Evolutionary conservation across 2,888 invertebrate species (phyloP).

Genomic region (Rutpela maculata): DNA sequence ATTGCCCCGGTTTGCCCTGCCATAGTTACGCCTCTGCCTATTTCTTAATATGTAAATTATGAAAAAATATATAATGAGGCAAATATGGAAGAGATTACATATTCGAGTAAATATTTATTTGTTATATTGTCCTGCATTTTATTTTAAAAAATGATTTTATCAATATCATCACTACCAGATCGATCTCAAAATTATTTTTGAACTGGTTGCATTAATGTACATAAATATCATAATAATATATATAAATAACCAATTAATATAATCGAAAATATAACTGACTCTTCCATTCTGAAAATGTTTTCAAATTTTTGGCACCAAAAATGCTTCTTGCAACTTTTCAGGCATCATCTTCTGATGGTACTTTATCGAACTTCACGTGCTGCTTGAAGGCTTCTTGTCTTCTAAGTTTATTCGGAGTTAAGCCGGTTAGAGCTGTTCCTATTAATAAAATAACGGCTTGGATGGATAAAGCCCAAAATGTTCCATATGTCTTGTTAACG

Average conservation of each 20-base stretch:
- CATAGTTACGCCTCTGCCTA: too few relatives aligned
- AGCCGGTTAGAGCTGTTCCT: conserved; percentile 58
- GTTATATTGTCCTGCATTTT: too few relatives aligned
- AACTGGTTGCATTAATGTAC: too few relatives aligned
- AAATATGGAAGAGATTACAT: too few relatives aligned
- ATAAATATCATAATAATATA: background rate
- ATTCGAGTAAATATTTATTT: too few relatives aligned
- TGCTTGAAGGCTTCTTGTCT: conserved; percentile 62
- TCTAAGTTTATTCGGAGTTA: conserved; percentile 60
- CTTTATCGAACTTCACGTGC: conserved; percentile 41
- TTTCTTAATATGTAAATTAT: too few relatives aligned
- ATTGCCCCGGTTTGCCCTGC: too few relatives aligned
- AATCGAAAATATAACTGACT: background rate
- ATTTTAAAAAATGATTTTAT: too few relatives aligned
- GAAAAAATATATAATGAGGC: too few relatives aligned
- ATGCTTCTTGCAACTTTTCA: background rate
- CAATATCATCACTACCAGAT: too few relatives aligned
- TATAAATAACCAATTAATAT: too few relatives aligned
- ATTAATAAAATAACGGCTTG: conserved; percentile 56
- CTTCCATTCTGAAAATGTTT: background rate
- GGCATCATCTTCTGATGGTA: conserved; percentile 8
- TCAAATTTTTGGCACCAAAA: background rate
- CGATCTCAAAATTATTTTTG: too few relatives aligned
- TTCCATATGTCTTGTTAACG: conserved; percentile 55
- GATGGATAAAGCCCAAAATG: conserved; percentile 60